Evolutionary conservation across 1,140 invertebrate species (phyloP).

Genomic region (Drosophila pectinifera): DNA sequence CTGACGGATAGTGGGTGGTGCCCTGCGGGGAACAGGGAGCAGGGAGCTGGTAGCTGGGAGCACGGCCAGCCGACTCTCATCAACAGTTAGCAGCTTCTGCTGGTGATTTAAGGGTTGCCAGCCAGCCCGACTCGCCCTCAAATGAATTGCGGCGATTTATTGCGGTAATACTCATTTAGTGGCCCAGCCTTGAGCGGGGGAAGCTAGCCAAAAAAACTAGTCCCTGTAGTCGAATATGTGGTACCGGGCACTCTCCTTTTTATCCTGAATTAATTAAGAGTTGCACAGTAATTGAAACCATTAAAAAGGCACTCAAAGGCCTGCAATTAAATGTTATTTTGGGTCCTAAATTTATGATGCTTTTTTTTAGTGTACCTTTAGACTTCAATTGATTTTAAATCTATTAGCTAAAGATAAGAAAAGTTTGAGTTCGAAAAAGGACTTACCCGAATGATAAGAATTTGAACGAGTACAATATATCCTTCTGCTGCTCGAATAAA

Average conservation of each 20-base stretch:
- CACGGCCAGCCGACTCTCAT: conserved; percentile 48
- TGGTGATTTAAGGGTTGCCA: conserved; percentile 79
- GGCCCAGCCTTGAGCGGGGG: conserved; percentile 27
- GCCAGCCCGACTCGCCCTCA: conserved; percentile 56
- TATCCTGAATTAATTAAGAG: too few species aligned
- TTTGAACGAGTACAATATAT: not conserved
- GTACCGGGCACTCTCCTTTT: conserved; percentile 1
- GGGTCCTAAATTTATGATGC: too few species aligned
- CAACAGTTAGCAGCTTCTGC: conserved; percentile 75
- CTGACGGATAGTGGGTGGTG: conserved; percentile 59
- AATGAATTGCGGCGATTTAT: conserved; percentile 84
- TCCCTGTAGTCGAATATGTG: not conserved
- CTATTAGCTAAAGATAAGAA: too few species aligned
- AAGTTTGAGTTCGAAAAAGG: too few species aligned
- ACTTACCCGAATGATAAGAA: too few species aligned
- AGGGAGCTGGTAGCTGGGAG: conserved; percentile 6
- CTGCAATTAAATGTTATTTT: not conserved
- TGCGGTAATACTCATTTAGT: conserved; percentile 83
- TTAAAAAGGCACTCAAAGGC: not conserved
- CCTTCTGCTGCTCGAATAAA: not conserved
- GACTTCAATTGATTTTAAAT: too few species aligned
- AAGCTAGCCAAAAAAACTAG: not conserved
- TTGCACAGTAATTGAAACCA: not conserved
- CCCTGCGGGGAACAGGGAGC: conserved; percentile 27
- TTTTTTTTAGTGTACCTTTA: not conserved